These are phyloP conservation scores for Taenaris catops DNA, from an alignment of 2,888 invertebrate species.

Conservation along the genomic window DNA sequence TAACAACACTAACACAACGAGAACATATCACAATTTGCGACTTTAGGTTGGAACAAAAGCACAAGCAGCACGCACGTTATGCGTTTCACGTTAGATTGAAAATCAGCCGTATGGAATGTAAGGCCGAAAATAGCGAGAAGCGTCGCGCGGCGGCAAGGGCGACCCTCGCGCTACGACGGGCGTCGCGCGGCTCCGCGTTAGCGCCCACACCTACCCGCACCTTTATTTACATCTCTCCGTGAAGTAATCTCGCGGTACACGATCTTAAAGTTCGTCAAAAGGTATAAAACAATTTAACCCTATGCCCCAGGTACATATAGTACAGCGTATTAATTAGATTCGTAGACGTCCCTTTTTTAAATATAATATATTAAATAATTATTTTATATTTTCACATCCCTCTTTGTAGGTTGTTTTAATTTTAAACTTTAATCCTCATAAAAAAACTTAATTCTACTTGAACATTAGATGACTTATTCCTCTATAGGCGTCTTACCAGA, in stretches of 20 bases:
- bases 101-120: conserved; percentile 75
- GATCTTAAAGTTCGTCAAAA: too few relatives aligned
- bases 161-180: conserved; percentile 56
- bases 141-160: conserved; percentile 64
- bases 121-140: conserved; percentile 75
- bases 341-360: too few relatives aligned
- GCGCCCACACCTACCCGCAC: conserved; percentile 42
- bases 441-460: too few relatives aligned
- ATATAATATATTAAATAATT: too few relatives aligned
- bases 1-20: not conserved
- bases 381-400: too few relatives aligned
- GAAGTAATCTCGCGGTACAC: conserved; percentile 47
- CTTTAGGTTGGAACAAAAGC: conserved; percentile 49
- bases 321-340: too few relatives aligned
- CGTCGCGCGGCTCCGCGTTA: conserved; percentile 28
- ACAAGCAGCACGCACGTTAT: conserved; percentile 66
- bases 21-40: conserved; percentile 6
- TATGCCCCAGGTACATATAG: too few relatives aligned
- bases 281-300: too few relatives aligned
- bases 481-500: too few relatives aligned
- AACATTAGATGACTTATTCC: too few relatives aligned
- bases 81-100: conserved; percentile 76
- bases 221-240: conserved; percentile 61
- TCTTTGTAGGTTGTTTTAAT: too few relatives aligned
- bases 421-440: too few relatives aligned